Evolutionary conservation across 2,113 vertebrate species (phyloP).

Genomic region (Recurvirostra avosetta): DNA sequence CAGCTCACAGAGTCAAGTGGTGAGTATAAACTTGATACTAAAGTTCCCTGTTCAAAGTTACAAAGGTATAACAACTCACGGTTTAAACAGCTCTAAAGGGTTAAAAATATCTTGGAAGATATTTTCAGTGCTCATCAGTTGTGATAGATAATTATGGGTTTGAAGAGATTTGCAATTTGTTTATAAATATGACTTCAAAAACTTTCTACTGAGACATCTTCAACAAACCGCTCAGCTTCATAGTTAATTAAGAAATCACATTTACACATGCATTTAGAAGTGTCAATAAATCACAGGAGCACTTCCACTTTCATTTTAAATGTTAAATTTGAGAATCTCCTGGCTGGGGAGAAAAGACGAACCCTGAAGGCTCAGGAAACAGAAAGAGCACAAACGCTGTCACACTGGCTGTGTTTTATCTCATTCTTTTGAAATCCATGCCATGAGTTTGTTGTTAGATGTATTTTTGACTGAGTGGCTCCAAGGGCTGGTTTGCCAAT

Average conservation of each 20-base stretch:
- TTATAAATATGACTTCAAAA: neutral
- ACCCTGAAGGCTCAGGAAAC: neutral
- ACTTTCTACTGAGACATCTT: neutral
- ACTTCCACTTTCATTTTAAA: neutral
- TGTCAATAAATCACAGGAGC: neutral
- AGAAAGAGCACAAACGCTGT: neutral
- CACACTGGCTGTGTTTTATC: neutral
- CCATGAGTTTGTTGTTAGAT: neutral
- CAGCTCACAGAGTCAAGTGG: neutral
- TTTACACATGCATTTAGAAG: neutral
- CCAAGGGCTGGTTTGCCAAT: neutral
- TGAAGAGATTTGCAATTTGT: neutral
- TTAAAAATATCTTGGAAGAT: neutral
- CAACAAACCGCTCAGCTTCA: neutral
- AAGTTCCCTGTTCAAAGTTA: neutral
- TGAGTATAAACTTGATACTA: neutral
- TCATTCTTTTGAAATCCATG: neutral
- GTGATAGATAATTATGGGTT: neutral
- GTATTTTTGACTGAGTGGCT: neutral
- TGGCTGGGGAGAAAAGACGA: neutral
- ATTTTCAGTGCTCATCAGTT: neutral
- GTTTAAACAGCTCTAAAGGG: neutral
- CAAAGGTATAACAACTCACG: neutral
- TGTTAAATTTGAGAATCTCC: neutral
- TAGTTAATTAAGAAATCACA: neutral